Evolutionary conservation across 2,888 invertebrate species (phyloP), one percentile per base, ranked within the genome.

Genomic region (Nysson spinosus): DNA sequence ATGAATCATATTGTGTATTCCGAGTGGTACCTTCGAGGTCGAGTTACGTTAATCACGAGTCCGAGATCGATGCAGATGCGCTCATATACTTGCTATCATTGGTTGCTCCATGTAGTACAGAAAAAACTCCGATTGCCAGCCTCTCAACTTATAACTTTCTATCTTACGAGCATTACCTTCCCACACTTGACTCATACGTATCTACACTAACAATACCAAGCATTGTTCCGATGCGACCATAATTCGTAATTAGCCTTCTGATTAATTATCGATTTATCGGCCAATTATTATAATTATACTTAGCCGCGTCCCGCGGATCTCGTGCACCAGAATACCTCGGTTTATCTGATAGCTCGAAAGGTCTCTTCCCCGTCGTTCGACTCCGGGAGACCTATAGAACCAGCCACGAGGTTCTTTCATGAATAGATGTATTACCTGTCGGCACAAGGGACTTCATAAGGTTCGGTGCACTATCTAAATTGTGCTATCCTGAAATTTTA

Each of bases 251-350:
- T 85, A 84, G 80, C 73, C 78, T 76, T 60, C 81, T 81, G 83
- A 84, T 85, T 85, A 85, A 85, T 85, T 83, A 82, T 82, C 84
- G 83, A 83, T 83, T 83, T 82, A 84, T 83, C 82, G 78, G 62
- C 79, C 82, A 83, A 85, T 85, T 83, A 83, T 84, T 76, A 78
- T 83, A 83, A 83, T 82, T 82, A 81, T 77, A 54, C 39, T 5
- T 34, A 19, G 22, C 51, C 32, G 22, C 19, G 39, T 19, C 37
- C 46, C 44, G 63, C 55, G 44, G 54, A 70, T 73, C 56, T 55
- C 63, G 67, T 61, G 42, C 70, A 73, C 57, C 26, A 47, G 60
- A 56, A 55, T 60, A 69, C 35, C 51, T 24, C 19, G 28, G 17
- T 55, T 66, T 61, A 70, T 71, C 66, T 61, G 74, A 71, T 61